Evolutionary conservation across 2,113 vertebrate genomes (phyloP).

Genomic region (Microtus montanus): DNA sequence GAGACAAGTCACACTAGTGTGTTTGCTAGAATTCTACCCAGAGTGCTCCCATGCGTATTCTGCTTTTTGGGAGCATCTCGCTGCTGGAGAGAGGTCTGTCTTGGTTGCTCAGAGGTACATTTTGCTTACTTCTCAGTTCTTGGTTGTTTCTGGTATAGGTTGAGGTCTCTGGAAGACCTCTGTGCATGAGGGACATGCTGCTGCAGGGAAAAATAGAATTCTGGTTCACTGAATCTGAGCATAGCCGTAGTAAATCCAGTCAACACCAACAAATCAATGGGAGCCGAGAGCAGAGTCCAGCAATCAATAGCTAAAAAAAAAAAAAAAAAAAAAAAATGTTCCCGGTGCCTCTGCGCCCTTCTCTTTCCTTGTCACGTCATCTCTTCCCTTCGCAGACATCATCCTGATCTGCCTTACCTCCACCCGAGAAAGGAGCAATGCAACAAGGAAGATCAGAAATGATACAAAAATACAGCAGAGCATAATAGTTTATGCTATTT

Average conservation of each 20-base stretch:
- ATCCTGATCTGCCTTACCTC: neutral
- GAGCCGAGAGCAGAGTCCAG: constrained; percentile 52
- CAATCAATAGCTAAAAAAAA: constrained; percentile 35
- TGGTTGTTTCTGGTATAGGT: neutral
- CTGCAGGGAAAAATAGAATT: constrained; percentile 45
- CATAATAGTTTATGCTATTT: neutral
- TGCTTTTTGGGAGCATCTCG: neutral
- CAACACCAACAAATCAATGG: constrained; percentile 51
- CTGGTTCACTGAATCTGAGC: constrained; percentile 7
- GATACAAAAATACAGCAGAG: neutral
- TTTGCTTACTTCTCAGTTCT: constrained; percentile 33
- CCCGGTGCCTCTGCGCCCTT: neutral
- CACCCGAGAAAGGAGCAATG: neutral
- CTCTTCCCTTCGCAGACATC: constrained; percentile 6
- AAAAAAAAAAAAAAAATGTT: neutral
- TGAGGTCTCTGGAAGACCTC: constrained; percentile 29
- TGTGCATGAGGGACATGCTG: neutral
- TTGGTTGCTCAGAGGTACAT: neutral
- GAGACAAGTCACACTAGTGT: neutral
- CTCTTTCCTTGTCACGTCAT: neutral
- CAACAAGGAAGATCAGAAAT: neutral
- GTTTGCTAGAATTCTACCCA: constrained; percentile 31
- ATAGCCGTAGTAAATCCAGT: constrained; percentile 12
- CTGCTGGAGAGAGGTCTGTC: neutral
- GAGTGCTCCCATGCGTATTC: neutral